Evolutionary conservation across 2,797 vertebrate species (phyloP).

Genomic region (Cebuella pygmaea): DNA sequence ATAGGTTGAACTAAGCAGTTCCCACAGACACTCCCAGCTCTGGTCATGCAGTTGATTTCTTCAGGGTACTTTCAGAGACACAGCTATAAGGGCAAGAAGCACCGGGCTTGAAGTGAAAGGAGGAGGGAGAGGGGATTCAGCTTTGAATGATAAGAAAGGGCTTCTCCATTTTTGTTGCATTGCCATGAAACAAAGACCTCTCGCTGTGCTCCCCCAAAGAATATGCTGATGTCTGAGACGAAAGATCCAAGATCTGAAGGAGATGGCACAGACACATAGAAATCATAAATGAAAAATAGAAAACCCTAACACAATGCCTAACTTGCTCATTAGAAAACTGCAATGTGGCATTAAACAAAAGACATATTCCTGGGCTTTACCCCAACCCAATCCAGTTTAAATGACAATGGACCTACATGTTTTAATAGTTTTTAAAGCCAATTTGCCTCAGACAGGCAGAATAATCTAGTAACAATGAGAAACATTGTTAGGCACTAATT

Average conservation of each 20-base stretch:
- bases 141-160: not conserved
- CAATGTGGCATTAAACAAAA: not conserved
- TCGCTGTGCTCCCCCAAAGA: not conserved
- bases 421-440: not conserved
- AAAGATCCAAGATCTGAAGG: not conserved
- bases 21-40: not conserved
- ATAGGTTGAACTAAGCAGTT: not conserved
- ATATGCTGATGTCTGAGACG: not conserved
- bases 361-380: not conserved
- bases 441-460: no score
- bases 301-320: no score
- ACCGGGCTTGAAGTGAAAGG: rapidly evolving
- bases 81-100: not conserved
- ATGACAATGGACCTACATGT: not conserved
- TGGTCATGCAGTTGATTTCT: not conserved
- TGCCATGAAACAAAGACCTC: not conserved
- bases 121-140: not conserved
- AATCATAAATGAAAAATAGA: not conserved
- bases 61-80: not conserved
- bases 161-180: not conserved
- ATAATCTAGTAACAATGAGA: not conserved
- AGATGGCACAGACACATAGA: not conserved
- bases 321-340: not conserved
- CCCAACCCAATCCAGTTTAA: not conserved
- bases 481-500: rapidly evolving